These are phyloP conservation scores for Brachypterus glaber DNA, from an alignment of 2,888 invertebrate species.

Conservation along the genomic window DNA sequence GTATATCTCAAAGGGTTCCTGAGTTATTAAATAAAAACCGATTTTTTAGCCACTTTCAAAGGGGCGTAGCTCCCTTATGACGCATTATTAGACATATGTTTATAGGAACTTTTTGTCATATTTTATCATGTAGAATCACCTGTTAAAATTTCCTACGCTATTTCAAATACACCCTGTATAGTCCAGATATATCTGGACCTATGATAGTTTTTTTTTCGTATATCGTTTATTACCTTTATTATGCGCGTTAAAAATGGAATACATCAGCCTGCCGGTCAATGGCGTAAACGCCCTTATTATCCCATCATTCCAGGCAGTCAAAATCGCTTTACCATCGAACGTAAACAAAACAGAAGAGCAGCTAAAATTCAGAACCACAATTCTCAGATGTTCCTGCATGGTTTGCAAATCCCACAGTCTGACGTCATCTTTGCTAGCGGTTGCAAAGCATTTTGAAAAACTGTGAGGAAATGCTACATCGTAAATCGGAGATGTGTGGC, in stretches of 20 bases:
- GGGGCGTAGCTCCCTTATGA: too few relatives aligned
- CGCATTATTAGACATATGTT: too few relatives aligned
- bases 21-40: too few relatives aligned
- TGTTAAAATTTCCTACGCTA: too few relatives aligned
- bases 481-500: constrained; percentile 72
- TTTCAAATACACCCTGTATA: too few relatives aligned
- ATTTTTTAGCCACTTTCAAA: too few relatives aligned
- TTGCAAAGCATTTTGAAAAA: constrained; percentile 78
- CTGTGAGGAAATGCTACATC: constrained; percentile 73
- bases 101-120: too few relatives aligned
- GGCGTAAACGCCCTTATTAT: constrained; percentile 74
- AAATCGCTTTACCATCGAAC: constrained; percentile 68
- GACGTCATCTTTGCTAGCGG: constrained; percentile 74
- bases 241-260: constrained; percentile 79
- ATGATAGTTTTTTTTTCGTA: too few relatives aligned
- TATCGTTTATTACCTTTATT: constrained; percentile 54
- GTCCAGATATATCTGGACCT: too few relatives aligned
- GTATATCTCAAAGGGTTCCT: too few relatives aligned
- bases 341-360: constrained; percentile 72
- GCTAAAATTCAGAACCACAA: constrained; percentile 78
- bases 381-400: constrained; percentile 71
- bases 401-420: constrained; percentile 74
- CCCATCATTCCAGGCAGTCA: constrained; percentile 80
- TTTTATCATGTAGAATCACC: too few relatives aligned
- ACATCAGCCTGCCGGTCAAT: constrained; percentile 69